A percentile compares a stretch with the other conserved stretches of the same genome.
Evolutionary conservation across 2,888 invertebrate species (phyloP).

Genomic region (Carterocephalus palaemon): DNA sequence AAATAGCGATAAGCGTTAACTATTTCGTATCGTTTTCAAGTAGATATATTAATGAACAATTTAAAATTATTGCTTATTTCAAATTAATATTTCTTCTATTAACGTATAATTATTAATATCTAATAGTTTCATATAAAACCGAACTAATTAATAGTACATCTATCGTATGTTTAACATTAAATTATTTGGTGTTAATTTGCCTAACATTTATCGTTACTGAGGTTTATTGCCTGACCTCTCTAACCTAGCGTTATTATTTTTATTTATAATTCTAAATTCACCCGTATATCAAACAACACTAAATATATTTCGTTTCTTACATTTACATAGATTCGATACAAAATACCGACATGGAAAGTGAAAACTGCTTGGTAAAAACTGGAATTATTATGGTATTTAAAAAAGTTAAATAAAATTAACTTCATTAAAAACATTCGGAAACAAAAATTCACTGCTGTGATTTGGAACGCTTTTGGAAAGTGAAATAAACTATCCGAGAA

Average conservation of each 20-base stretch:
- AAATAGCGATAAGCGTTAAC: slow-evolving; percentile 13
- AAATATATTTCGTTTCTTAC: slow-evolving; percentile 19
- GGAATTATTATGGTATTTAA: too few species aligned
- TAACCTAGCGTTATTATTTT: slow-evolving; percentile 44
- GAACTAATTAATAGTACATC: slow-evolving; percentile 14
- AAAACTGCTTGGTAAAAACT: too few species aligned
- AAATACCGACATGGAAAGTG: too few species aligned
- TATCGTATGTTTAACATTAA: slow-evolving; percentile 42
- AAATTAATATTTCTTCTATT: slow-evolving; percentile 17
- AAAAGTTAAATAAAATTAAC: too few species aligned
- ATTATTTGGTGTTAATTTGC: slow-evolving; percentile 72
- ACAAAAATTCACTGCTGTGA: too few species aligned
- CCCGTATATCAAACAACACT: slow-evolving; percentile 29
- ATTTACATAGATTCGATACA: slow-evolving; percentile 22
- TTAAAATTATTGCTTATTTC: slow-evolving; percentile 19
- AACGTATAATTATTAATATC: slow-evolving; percentile 6
- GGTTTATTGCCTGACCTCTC: slow-evolving; percentile 36
- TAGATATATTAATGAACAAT: slow-evolving; percentile 12
- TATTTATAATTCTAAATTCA: slow-evolving; percentile 29
- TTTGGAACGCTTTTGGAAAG: too few species aligned
- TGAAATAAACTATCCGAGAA: too few species aligned
- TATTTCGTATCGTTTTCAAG: slow-evolving; percentile 10
- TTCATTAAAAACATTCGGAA: too few species aligned
- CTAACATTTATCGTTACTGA: slow-evolving; percentile 43
- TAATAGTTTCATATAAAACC: slow-evolving; percentile 21